phyloP scores from a whole-genome alignment of 2,113 vertebrate species.

The Xyliphius kryptos region DNA sequence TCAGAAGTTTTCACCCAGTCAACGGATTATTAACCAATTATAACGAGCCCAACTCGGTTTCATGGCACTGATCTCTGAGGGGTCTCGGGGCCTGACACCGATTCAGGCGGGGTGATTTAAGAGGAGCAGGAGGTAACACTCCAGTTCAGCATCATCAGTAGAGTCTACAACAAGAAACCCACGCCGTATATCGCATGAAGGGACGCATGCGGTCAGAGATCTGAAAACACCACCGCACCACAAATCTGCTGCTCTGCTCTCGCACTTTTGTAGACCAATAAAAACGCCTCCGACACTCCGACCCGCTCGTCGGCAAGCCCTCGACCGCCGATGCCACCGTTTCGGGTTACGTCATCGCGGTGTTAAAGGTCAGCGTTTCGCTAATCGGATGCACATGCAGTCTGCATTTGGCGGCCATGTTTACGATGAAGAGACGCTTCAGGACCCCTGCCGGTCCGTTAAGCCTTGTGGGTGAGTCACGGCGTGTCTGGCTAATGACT shows the following conservation, averaged over 20 bases:
- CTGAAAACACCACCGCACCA: too few relatives aligned
- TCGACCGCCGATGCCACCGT: neutral
- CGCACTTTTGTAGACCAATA: neutral
- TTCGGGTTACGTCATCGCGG: slow-evolving; percentile 1
- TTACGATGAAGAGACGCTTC: slow-evolving; percentile 1
- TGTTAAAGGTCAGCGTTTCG: neutral
- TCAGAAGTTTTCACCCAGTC: too few relatives aligned
- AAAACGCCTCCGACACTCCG: neutral
- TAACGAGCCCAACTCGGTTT: neutral
- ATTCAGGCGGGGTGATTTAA: slow-evolving; percentile 38
- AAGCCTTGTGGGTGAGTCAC: slow-evolving; percentile 29
- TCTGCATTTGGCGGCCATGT: slow-evolving; percentile 1
- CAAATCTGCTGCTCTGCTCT: too few relatives aligned
- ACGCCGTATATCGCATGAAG: too few relatives aligned
- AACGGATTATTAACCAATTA: slow-evolving; percentile 1
- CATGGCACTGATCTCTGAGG: too few relatives aligned
- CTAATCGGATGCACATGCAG: slow-evolving; percentile 15
- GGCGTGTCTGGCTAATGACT: slow-evolving; percentile 10
- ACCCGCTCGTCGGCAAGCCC: neutral
- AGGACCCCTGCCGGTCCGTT: slow-evolving; percentile 11
- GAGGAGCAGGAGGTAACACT: slow-evolving; percentile 33
- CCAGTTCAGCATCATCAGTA: slow-evolving; percentile 28
- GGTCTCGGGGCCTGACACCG: slow-evolving; percentile 9
- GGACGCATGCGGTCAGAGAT: too few relatives aligned
- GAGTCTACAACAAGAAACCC: too few relatives aligned